These are phyloP conservation scores for Heliconius cydno DNA, from an alignment of 2,888 invertebrate genomes.

Conservation along the genomic window DNA sequence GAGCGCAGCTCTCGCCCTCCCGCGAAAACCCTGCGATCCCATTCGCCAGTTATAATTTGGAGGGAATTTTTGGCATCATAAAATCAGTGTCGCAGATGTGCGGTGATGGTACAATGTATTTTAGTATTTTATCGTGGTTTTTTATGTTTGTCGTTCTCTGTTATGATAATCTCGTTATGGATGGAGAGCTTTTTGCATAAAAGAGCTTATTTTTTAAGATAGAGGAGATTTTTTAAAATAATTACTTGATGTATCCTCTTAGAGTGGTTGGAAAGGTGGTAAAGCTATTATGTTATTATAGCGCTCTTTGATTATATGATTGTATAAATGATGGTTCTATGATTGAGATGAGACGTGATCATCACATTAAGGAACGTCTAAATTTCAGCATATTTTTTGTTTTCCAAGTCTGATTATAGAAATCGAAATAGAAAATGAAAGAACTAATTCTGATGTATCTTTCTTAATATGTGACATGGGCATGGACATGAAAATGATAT, in stretches of 20 bases:
- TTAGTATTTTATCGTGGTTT: slow-evolving; percentile 70
- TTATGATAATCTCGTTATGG: slow-evolving; percentile 80
- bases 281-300: no score
- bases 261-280: background rate
- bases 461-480: background rate
- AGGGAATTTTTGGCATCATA: slow-evolving; percentile 79
- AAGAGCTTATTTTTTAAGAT: slow-evolving; percentile 53
- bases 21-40: slow-evolving; percentile 59
- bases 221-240: slow-evolving; percentile 30
- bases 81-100: slow-evolving; percentile 59
- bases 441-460: background rate
- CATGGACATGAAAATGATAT: no score
- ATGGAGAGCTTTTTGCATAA: slow-evolving; percentile 71
- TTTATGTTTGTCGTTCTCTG: slow-evolving; percentile 65
- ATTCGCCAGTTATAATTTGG: slow-evolving; percentile 68
- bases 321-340: background rate
- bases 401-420: background rate
- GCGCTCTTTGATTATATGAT: no score
- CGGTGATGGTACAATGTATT: slow-evolving; percentile 63
- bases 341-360: background rate
- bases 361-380: background rate
- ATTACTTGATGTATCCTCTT: background rate
- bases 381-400: no score
- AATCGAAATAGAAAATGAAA: background rate
- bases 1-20: slow-evolving; percentile 67